phyloP scores from a whole-genome alignment of 2,797 vertebrate species.

The Argentina silus region DNA sequence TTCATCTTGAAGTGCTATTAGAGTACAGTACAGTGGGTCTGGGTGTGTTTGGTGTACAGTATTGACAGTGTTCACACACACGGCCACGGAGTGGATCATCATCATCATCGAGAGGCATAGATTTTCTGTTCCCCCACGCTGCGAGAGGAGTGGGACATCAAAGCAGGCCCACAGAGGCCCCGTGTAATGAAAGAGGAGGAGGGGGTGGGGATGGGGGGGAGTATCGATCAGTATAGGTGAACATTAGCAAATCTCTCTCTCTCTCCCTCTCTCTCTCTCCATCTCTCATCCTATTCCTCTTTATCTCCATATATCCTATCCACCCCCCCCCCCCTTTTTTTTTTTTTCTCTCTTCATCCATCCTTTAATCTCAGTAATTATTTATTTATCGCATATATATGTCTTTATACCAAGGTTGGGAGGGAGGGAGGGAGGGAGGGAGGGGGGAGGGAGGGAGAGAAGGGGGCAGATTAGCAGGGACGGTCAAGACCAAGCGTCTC shows the following conservation, averaged over 20 bases:
- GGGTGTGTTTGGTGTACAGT: neutral
- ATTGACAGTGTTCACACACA: slow-evolving; percentile 18
- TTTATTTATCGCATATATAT: slow-evolving; percentile 14
- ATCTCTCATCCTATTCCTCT: neutral
- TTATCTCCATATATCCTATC: neutral
- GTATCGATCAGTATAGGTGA: slow-evolving; percentile 72
- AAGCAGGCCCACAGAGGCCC: slow-evolving; percentile 62
- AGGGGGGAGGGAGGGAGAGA: neutral
- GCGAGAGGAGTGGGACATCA: slow-evolving; percentile 68
- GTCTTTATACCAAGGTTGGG: no score
- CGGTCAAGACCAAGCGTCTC: neutral
- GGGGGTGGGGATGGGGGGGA: slow-evolving; percentile 60
- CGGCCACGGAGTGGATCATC: slow-evolving; percentile 49
- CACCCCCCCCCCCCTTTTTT: neutral
- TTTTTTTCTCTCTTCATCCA: neutral
- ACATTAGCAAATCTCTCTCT: slow-evolving; percentile 70
- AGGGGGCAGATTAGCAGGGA: neutral
- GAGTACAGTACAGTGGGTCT: neutral
- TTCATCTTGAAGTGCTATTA: neutral
- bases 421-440: no score
- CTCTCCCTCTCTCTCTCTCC: slow-evolving; percentile 35
- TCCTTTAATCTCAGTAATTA: slow-evolving; percentile 56
- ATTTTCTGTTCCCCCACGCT: slow-evolving; percentile 50
- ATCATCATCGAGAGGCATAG: slow-evolving; percentile 60
- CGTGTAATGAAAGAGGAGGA: slow-evolving; percentile 70